A percentile compares a stretch with the other conserved stretches of the same genome.
phyloP scores from a whole-genome alignment of 2,113 vertebrate species.

The Xerus inauris region DNA sequence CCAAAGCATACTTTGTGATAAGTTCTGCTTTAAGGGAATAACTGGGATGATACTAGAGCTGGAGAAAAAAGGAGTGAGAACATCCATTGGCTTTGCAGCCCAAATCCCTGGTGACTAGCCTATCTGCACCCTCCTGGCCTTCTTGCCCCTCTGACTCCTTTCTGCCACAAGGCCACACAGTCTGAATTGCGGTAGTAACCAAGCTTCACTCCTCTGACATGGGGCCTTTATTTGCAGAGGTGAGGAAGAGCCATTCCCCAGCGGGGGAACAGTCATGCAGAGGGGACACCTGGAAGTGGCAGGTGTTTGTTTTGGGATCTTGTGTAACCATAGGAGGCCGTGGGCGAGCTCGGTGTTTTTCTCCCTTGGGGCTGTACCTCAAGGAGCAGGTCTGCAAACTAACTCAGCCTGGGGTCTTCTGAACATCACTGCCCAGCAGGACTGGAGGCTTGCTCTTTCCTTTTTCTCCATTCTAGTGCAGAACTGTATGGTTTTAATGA shows the following conservation, averaged over 20 bases:
- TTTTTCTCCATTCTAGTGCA: not conserved
- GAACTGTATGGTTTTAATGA: not conserved
- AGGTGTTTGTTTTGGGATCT: not conserved
- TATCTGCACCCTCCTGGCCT: not conserved
- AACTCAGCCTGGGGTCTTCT: not conserved
- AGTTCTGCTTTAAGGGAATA: not conserved
- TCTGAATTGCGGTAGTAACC: not conserved
- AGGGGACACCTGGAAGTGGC: not conserved
- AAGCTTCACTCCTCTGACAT: not conserved
- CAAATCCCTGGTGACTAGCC: not conserved
- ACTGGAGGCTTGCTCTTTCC: rapidly evolving
- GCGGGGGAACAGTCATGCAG: not conserved
- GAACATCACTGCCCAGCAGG: not conserved
- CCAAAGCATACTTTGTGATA: not conserved
- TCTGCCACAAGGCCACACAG: not conserved
- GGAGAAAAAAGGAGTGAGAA: not conserved
- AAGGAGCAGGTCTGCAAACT: not conserved
- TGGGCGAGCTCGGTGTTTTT: not conserved
- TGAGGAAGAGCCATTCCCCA: not conserved
- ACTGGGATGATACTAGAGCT: not conserved
- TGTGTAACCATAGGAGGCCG: not conserved
- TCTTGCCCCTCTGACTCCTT: not conserved
- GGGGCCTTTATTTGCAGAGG: not conserved
- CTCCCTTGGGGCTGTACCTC: not conserved
- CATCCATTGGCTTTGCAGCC: not conserved